Base-by-base conservation (phyloP, 2,797 vertebrate species). In the Cichlasoma orientale region DNA sequence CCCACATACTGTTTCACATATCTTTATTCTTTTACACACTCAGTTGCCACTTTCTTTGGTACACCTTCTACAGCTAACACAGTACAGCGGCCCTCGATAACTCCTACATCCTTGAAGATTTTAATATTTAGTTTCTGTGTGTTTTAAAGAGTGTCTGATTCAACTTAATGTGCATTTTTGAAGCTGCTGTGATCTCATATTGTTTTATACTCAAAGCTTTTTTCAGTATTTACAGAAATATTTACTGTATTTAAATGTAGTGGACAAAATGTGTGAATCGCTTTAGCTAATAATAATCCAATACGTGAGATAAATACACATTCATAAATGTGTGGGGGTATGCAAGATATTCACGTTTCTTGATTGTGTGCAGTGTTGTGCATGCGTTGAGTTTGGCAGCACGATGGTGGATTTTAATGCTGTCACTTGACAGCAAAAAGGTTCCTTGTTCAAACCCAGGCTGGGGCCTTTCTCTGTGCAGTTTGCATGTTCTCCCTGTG, bases 11-110 rank as follows among this genome's bases (percentile, higher is more conserved):
- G 54, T 36, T 57, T 74, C 41, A 82, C 23, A 54, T 23, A 66
- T 5, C 78, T 72, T 55, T 63, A 47, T 78, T 78, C 41, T 61
- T 70, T 77, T 66, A 69, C 75, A 44, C 41, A 33, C 18, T 59
- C 74, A 9, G 36, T 12, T 61, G 18, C 4, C 25, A 63, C 29
- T 38, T 77, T 72, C 18, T 47, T n/a, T 27, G 29, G 18, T 66
- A 56, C 55, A 47, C 47, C 4, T n/a, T n/a, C n/a, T 29, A 6
- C 27, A 52, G 25, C 29, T n/a, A 55, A 56, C 38, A 27, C 61
- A n/a, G 29, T 1, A 21, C 23, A 68, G 36, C 27, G 57, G 19
- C 7, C 38, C n/a, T 69, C 4, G 29, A 25, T 55, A 33, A 25
- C 29, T 73, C 7, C 16, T 56, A 23, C 25, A 2, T 11, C 31